These are phyloP conservation scores for Ellobius talpinus DNA, from an alignment of 2,113 vertebrate species.

Conservation along the genomic window DNA sequence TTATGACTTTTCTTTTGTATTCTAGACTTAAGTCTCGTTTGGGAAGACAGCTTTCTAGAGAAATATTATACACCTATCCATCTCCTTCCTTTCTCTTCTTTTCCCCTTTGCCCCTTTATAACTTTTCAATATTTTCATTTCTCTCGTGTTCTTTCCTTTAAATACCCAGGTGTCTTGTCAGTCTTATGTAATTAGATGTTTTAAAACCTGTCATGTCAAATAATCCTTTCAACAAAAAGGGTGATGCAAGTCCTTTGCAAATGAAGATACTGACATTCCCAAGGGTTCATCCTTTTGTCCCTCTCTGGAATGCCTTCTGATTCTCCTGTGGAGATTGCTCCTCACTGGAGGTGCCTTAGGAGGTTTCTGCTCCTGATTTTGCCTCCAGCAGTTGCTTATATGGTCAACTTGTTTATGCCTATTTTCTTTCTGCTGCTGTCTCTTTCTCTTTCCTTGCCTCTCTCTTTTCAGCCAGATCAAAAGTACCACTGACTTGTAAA, in stretches of 20 bases:
- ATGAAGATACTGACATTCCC: not conserved
- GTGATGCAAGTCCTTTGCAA: not conserved
- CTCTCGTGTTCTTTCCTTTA: not conserved
- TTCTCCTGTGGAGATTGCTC: not conserved
- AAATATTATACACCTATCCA: not conserved
- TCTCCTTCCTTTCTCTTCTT: not conserved
- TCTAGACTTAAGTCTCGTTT: not conserved
- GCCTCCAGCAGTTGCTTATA: not conserved
- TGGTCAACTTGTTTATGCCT: not conserved
- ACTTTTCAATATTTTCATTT: not conserved
- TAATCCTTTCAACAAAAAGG: not conserved
- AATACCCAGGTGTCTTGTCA: not conserved
- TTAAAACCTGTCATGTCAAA: not conserved
- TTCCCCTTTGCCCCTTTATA: not conserved
- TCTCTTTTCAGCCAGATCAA: not conserved
- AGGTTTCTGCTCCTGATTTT: not conserved
- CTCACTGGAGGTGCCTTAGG: rapidly evolving
- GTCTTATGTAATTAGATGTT: not conserved
- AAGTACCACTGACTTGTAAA: not conserved
- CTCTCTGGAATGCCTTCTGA: not conserved
- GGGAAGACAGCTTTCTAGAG: not conserved
- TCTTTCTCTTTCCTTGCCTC: not conserved
- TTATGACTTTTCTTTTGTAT: not conserved
- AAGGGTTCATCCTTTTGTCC: not conserved
- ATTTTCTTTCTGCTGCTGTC: not conserved